Conservation (phyloP, 2,888 invertebrate species). For the Brassicogethes aeneus region DNA sequence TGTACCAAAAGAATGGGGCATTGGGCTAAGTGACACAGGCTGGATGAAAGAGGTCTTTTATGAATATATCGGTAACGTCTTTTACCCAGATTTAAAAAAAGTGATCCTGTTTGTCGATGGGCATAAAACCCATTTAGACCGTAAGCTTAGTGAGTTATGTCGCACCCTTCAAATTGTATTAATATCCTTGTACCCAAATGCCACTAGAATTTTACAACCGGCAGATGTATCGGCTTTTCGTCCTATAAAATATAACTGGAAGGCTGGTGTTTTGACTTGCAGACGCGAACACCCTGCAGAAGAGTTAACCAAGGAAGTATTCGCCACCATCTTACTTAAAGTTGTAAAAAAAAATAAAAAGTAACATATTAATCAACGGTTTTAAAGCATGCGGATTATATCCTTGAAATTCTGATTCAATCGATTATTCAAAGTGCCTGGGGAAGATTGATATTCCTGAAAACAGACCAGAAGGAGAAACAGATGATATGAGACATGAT, state of each 20-base stretch:
- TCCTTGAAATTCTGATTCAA: too few relatives aligned
- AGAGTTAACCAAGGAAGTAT: conserved; percentile 18
- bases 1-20: conserved; percentile 21
- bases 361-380: too few relatives aligned
- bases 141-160: conserved; percentile 19
- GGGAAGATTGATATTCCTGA: too few relatives aligned
- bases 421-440: too few relatives aligned
- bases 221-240: conserved; percentile 23
- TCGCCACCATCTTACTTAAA: conserved; percentile 21
- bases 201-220: conserved; percentile 24
- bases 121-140: conserved; percentile 19
- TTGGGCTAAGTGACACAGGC: conserved; percentile 19
- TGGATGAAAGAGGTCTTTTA: conserved; percentile 23
- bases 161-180: conserved; percentile 22
- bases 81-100: conserved; percentile 11
- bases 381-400: too few relatives aligned
- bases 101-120: conserved; percentile 19
- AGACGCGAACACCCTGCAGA: conserved; percentile 17
- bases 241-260: conserved; percentile 21
- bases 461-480: too few relatives aligned
- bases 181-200: conserved; percentile 24
- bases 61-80: conserved; percentile 22
- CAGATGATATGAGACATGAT: too few relatives aligned
- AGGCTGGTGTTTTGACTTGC: conserved; percentile 18
- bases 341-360: too few relatives aligned